Base-by-base conservation (phyloP, 2,113 vertebrate species). In the Ochotona curzoniae region DNA sequence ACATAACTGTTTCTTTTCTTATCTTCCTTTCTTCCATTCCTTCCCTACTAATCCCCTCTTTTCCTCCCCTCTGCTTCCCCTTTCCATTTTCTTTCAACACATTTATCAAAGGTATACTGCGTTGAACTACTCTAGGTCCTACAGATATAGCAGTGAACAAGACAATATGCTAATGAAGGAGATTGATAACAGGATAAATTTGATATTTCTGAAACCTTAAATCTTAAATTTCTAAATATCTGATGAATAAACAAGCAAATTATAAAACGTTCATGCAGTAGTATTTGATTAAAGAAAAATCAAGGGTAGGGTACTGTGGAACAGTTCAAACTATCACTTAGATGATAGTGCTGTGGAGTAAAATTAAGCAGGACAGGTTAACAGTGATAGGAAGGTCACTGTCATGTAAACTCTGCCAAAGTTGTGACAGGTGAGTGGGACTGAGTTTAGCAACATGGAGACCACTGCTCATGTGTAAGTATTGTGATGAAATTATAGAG, bases 21-120 rank as follows among this genome's bases (percentile, higher is more conserved):
- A 2, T 1, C 1, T 17, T 11, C 4, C 0, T 3, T 8, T 5
- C 17, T 23, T 38, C 14, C 32, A 0, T 8, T 23, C 2, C 28
- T 8, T 57, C 5, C 35, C 4, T 21, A 30, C 18, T 1, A 8
- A 5, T 10, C 14, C 7, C 11, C 4, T 11, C 8, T 14, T 23
- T 18, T 32, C 11, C 54, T 8, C 14, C 9, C n/a, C 18, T 28
- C 25, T 12, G 2, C n/a, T 25, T 7, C 23, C 23, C 26, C 12
- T 44, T 20, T 21, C 20, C 14, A 13, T 81, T 71, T 61, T 7
- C 54, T 80, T 73, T 15, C 28, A 57, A 83, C 23, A 73, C 64
- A 21, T 71, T 93, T 83, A 54, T 12, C 63, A 32, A 69, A 15
- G 61, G 14, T 18, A 28, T 49, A 23, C 44, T 64, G 11, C 81